phyloP scores from a whole-genome alignment of 2,888 invertebrate species.

The Calameuta filiformis region DNA sequence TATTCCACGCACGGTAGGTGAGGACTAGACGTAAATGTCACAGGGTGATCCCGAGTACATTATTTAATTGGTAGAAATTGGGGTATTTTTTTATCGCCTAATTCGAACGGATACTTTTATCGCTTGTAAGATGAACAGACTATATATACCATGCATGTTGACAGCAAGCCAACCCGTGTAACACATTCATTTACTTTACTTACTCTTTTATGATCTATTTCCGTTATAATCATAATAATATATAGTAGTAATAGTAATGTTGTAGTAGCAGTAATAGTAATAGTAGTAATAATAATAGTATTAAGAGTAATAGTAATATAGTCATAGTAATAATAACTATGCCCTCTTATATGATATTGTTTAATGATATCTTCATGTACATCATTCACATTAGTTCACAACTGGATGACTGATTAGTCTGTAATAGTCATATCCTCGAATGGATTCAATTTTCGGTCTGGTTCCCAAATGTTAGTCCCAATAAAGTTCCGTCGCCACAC shows the following conservation, averaged over 20 bases:
- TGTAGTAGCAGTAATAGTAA: not conserved
- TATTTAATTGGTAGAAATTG: not conserved
- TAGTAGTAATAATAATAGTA: too few relatives aligned
- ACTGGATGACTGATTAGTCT: constrained; percentile 28
- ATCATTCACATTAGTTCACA: constrained; percentile 42
- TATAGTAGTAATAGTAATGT: constrained; percentile 6
- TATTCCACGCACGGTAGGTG: not conserved
- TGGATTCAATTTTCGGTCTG: not conserved
- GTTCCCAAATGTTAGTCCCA: not conserved
- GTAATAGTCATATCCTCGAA: constrained; percentile 6
- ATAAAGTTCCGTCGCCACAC: constrained; percentile 10
- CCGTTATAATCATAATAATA: constrained; percentile 21
- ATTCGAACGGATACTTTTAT: not conserved
- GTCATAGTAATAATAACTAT: constrained; percentile 23
- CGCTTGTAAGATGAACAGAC: constrained; percentile 3
- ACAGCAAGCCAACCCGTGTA: constrained; percentile 20
- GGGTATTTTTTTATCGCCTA: not conserved
- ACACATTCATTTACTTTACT: constrained; percentile 18
- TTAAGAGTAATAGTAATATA: not conserved
- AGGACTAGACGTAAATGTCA: not conserved
- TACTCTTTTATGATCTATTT: constrained; percentile 15
- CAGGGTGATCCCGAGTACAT: not conserved
- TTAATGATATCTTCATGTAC: constrained; percentile 47
- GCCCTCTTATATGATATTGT: constrained; percentile 36
- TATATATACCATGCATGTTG: constrained; percentile 29